These are phyloP conservation scores for Drosophila maculinotata DNA, from an alignment of 2,888 invertebrate species.

Conservation along the genomic window DNA sequence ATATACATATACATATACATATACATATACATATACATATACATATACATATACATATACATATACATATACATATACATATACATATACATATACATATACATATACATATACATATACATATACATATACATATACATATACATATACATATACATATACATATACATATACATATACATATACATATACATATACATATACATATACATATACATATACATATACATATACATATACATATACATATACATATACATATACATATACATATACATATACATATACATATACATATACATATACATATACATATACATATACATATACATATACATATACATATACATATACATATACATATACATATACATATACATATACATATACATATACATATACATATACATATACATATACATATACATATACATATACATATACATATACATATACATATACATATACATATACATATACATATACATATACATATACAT, in stretches of 20 bases:
- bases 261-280: background rate
- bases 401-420: slow-evolving; percentile 1
- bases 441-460: background rate
- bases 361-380: background rate
- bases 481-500: background rate
- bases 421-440: slow-evolving; percentile 1
- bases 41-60: background rate
- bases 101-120: background rate
- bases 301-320: background rate
- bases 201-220: background rate
- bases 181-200: slow-evolving; percentile 1
- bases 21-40: background rate
- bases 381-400: background rate
- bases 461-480: background rate
- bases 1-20: background rate
- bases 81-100: slow-evolving; percentile 1
- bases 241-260: background rate
- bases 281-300: background rate
- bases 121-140: slow-evolving; percentile 3
- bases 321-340: background rate
- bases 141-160: slow-evolving; percentile 1
- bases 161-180: background rate
- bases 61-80: slow-evolving; percentile 1
- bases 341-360: background rate
- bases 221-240: background rate